Evolutionary conservation across 2,888 invertebrate species (phyloP), one percentile per base, ranked within the genome.

Genomic region (Limnephilus auricula): DNA sequence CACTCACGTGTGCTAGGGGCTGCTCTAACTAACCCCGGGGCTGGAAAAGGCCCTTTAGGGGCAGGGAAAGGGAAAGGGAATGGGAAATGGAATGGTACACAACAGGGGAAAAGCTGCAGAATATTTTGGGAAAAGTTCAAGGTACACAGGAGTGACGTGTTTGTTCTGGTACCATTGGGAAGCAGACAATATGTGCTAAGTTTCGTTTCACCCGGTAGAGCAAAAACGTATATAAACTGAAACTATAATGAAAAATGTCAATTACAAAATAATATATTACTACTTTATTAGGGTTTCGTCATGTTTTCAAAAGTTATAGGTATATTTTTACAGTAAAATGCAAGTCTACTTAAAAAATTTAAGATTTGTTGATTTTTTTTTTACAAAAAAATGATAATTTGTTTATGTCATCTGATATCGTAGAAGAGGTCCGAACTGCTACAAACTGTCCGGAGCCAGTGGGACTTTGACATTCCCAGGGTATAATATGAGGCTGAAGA

Each of bases 11-110:
- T 34, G 34, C 82, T 34, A 18, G 25, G 32, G 34, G 82, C 2
- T 82, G 82, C 25, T 37, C 32, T 82, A 10, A 34, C 34, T 31
- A 34, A 25, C 6, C 32, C 31, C 25, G 18, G 34, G n/a, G 82
- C 34, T 25, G 32, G 82, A 4, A 37, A 5, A 34, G 34, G 98
- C n/a, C 9, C 25, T 9, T 65, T 65, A 9, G 65, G 65, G 5
- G 25, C 18, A 1, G n/a, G n/a, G 10, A n/a, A 25, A 15, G 45
- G 15, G 15, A 15, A 15, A 65, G 25, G 25, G 15, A 18, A 2
- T 50, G 50, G 2, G 5, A 18, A 65, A 25, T 6, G 65, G 65
- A 65, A n/a, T n/a, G n/a, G 25, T 25, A n/a, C 65, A 25, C 25
- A 25, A 65, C 18, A 65, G 25, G 9, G 65, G 6, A 25, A 6